phyloP scores from a whole-genome alignment of 2,888 invertebrate species.

The Drosophila nigricruria region DNA sequence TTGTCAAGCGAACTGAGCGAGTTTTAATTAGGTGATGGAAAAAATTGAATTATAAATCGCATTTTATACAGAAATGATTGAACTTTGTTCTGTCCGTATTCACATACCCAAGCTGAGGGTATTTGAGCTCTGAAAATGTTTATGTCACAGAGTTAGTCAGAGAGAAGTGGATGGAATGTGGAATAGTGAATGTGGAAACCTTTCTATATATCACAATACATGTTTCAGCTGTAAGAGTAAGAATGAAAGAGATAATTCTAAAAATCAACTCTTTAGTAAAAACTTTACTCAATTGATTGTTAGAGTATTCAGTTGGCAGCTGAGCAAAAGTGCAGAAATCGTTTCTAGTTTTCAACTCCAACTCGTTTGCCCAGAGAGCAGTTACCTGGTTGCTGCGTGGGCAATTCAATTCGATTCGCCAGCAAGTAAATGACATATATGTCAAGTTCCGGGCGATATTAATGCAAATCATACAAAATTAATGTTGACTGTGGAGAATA shows the following conservation, averaged over 20 bases:
- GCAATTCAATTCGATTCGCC: slow-evolving; percentile 39
- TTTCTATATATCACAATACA: neutral
- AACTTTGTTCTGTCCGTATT: neutral
- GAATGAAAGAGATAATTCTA: neutral
- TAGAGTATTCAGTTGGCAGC: neutral
- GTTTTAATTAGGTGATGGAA: slow-evolving; percentile 59
- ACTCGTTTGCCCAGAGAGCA: slow-evolving; percentile 16
- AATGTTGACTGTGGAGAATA: slow-evolving; percentile 42
- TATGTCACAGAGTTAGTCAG: neutral
- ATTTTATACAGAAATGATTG: slow-evolving; percentile 23
- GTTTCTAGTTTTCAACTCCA: slow-evolving; percentile 2
- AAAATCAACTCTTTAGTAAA: neutral
- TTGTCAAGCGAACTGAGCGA: slow-evolving; percentile 30
- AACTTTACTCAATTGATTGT: neutral
- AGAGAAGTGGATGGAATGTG: no score
- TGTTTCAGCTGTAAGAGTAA: neutral
- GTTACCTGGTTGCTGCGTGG: slow-evolving; percentile 41
- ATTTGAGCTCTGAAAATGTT: neutral
- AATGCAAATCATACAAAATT: slow-evolving; percentile 62
- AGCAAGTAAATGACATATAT: slow-evolving; percentile 38
- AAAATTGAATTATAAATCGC: slow-evolving; percentile 39
- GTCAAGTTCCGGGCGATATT: slow-evolving; percentile 49
- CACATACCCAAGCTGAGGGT: neutral
- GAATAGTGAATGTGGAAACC: neutral
- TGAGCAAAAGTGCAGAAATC: no score